Percentiles rank a stretch among this genome's conserved stretches.
Evolutionary conservation across 2,888 invertebrate genomes (phyloP).

Genomic region (Archips crataeganus): DNA sequence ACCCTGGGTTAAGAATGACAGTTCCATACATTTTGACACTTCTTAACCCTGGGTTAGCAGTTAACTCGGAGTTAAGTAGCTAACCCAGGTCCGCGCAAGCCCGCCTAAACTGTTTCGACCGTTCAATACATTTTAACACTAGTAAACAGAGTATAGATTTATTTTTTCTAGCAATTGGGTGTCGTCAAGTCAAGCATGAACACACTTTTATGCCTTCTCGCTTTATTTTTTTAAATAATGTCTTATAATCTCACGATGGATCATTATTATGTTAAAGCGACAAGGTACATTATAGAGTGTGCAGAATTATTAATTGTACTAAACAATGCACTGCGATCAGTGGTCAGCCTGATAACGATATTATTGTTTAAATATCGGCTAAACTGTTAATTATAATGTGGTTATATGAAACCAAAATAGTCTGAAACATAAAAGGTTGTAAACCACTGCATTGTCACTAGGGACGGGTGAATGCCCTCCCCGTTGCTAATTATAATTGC

Average conservation of each 20-base stretch:
- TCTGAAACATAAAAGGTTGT: slow-evolving; percentile 23
- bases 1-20: too few relatives aligned
- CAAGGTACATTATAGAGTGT: not conserved
- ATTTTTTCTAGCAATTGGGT: too few relatives aligned
- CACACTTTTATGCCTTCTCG: not conserved
- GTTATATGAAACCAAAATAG: not conserved
- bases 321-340: not conserved
- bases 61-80: too few relatives aligned
- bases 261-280: not conserved
- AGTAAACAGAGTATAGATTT: too few relatives aligned
- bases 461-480: not conserved
- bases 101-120: too few relatives aligned
- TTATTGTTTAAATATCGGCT: not conserved
- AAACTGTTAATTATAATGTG: not conserved
- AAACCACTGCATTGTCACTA: slow-evolving; percentile 23
- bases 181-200: too few relatives aligned
- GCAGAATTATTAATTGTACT: too few relatives aligned
- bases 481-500: slow-evolving; percentile 36
- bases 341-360: not conserved
- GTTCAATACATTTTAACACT: too few relatives aligned
- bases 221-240: not conserved
- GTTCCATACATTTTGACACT: too few relatives aligned
- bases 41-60: too few relatives aligned
- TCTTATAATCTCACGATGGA: too few relatives aligned
- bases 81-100: too few relatives aligned